These are phyloP conservation scores for Eupithecia tripunctaria DNA, from an alignment of 2,888 invertebrate genomes.

Conservation along the genomic window DNA sequence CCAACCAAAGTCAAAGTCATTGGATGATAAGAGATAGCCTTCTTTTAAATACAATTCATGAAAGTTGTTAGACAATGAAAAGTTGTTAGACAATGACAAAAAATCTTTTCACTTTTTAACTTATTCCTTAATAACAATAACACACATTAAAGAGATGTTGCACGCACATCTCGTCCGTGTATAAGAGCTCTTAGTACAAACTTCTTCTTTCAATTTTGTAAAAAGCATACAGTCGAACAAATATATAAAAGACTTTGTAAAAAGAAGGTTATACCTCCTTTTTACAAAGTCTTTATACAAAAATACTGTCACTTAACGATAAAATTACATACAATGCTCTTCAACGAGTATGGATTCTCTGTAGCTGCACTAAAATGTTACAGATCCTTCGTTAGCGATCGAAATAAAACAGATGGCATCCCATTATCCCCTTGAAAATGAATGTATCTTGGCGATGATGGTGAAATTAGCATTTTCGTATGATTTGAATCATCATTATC, in stretches of 20 bases:
- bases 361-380: background rate
- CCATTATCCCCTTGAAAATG: background rate
- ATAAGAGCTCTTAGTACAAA: too few relatives aligned
- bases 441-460: background rate
- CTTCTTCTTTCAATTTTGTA: too few relatives aligned
- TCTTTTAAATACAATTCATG: background rate
- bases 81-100: background rate
- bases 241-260: too few relatives aligned
- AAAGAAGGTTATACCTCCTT: too few relatives aligned
- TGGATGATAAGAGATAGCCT: slow-evolving; percentile 13
- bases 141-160: background rate
- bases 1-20: slow-evolving; percentile 16
- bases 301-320: too few relatives aligned
- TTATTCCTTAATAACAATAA: background rate
- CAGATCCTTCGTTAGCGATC: background rate
- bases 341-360: background rate
- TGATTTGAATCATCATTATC: too few relatives aligned
- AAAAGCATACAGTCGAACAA: too few relatives aligned
- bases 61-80: background rate
- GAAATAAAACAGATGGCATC: background rate
- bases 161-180: too few relatives aligned
- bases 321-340: too few relatives aligned
- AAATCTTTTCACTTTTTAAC: background rate
- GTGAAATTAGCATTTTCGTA: background rate
- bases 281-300: too few relatives aligned